Evolutionary conservation across 2,113 vertebrate genomes (phyloP), one percentile per base, ranked within the genome.

Genomic region (Vulpes vulpes): DNA sequence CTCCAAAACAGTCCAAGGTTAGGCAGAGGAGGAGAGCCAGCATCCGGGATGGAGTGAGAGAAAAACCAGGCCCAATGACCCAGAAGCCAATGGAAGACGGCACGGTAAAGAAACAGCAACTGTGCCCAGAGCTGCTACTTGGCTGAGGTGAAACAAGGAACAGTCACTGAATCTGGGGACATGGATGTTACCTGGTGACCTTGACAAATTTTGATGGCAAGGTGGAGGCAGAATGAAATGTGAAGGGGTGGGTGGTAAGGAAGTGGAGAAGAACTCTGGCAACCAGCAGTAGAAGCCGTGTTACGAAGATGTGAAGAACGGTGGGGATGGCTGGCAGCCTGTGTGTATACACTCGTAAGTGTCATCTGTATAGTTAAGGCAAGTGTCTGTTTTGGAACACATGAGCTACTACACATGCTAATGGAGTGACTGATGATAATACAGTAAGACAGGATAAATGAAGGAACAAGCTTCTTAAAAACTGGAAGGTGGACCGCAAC

Each of bases 341-440:
- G 8, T 10, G 17, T 10, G 8, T 19, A 43, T 43, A 43, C 3
- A 2, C 74, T 76, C 25, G 27, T 3, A 14, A 7, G 14, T 5
- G 3, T 20, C 60, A 11, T 19, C 35, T 3, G 0, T 3, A 14
- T 0, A 2, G 35, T 30, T 16, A 81, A n/a, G 19, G 19, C 6
- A 43, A 67, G 11, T 9, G 8, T 30, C 17, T 30, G 49, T 22
- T 14, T 62, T 73, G 25, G 32, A 81, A 81, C 11, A 9, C 9
- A n/a, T 2, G 30, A 49, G 49, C 51, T 20, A 11, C n/a, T 1
- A 76, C n/a, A 19, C 9, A 6, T 11, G 27, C 1, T 4, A 53
- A 49, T 1, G 3, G n/a, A 74, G 23, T 9, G 2, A 15, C 15
- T 0, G 35, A 53, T 1, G 27, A 53, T 1, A 8, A 25, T 8